phyloP scores from a whole-genome alignment of 1,140 invertebrate species.

The Meloidogyne chitwoodi region DNA sequence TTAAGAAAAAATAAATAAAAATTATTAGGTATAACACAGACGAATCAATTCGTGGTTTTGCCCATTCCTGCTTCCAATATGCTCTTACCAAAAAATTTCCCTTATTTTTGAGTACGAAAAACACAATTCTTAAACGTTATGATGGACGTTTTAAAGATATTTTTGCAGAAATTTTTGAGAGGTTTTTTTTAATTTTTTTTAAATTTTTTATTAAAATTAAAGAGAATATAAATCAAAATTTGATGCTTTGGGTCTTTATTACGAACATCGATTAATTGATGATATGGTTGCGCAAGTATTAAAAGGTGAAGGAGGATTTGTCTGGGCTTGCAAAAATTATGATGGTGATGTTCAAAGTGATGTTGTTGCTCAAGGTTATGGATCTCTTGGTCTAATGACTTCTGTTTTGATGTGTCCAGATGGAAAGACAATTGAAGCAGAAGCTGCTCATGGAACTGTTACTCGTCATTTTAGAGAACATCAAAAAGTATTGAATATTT shows the following conservation, averaged over 20 bases:
- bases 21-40: constrained; percentile 27
- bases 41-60: constrained; percentile 55
- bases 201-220: constrained; percentile 38
- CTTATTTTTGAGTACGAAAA: constrained; percentile 74
- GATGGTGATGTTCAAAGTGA: constrained; percentile 98
- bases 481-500: constrained; percentile 67
- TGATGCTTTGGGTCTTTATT: constrained; percentile 84
- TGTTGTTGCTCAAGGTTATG: constrained; percentile 64
- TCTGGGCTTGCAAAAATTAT: constrained; percentile 99
- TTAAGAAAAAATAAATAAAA: too few relatives aligned
- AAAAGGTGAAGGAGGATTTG: constrained; percentile 96
- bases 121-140: constrained; percentile 96
- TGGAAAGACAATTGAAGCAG: constrained; percentile 91
- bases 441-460: constrained; percentile 95
- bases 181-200: constrained; percentile 62
- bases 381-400: constrained; percentile 89
- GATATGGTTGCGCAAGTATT: constrained; percentile 98
- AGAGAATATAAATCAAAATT: constrained; percentile 80
- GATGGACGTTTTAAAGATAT: constrained; percentile 98
- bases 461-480: constrained; percentile 88
- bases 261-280: constrained; percentile 83
- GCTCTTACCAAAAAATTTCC: constrained; percentile 57
- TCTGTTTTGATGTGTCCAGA: constrained; percentile 88
- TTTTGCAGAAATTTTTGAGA: constrained; percentile 93
- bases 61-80: constrained; percentile 59